These are phyloP conservation scores for Calameuta pallipes DNA, from an alignment of 2,888 invertebrate genomes.

Conservation along the genomic window DNA sequence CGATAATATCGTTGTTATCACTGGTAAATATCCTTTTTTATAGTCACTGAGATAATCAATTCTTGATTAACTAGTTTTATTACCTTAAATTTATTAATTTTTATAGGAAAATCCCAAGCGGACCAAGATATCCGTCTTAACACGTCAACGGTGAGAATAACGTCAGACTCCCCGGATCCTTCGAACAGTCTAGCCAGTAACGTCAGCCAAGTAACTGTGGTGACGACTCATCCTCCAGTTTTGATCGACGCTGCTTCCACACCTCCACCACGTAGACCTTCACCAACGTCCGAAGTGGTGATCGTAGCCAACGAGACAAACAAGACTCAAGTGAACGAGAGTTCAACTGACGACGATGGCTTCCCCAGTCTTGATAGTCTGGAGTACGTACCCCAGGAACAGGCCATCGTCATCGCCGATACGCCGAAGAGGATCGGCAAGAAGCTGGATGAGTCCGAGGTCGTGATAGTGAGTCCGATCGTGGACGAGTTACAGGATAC, in stretches of 20 bases:
- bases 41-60: background rate
- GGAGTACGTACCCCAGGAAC: conserved; percentile 69
- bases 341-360: conserved; percentile 79
- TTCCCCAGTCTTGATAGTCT: conserved; percentile 82
- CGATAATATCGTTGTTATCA: conserved; percentile 62
- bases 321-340: conserved; percentile 75
- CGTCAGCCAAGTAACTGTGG: conserved; percentile 84
- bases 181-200: conserved; percentile 82
- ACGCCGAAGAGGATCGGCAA: conserved; percentile 68
- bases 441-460: conserved; percentile 88
- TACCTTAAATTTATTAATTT: background rate
- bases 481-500: conserved; percentile 73
- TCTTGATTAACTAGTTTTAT: background rate
- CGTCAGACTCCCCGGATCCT: conserved; percentile 69
- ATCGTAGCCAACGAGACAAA: conserved; percentile 84
- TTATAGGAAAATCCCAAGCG: conserved; percentile 46
- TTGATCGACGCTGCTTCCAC: conserved; percentile 78
- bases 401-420: conserved; percentile 63
- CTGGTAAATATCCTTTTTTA: conserved; percentile 42
- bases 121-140: conserved; percentile 61
- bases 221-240: conserved; percentile 84
- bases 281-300: conserved; percentile 78
- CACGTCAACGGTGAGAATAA: conserved; percentile 69
- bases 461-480: conserved; percentile 82
- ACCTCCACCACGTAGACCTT: conserved; percentile 77